Evolutionary conservation across 2,113 vertebrate genomes (phyloP), one percentile per base, ranked within the genome.

Genomic region (Pogona vitticeps): DNA sequence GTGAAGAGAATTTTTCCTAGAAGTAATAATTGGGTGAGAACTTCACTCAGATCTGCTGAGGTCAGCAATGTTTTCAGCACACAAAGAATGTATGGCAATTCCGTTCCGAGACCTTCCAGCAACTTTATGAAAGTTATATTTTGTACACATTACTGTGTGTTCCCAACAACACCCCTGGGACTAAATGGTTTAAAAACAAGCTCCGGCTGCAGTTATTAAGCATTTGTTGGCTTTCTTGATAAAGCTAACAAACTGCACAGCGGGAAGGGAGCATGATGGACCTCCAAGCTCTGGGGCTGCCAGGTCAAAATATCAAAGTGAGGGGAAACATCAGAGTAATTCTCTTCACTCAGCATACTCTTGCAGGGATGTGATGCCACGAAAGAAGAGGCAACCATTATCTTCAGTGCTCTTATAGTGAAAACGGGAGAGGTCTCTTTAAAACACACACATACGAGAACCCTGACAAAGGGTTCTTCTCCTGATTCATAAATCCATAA

Each of bases 121-220:
- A 63, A 80, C 77, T 68, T 10, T 42, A 40, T n/a, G 20, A 40
- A 72, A 61, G 36, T 80, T 80, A n/a, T 80, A 59, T 80, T 80
- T 73, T 72, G 67, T 86, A 73, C 68, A 46, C 77, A 80, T 12
- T 80, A 52, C 52, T 72, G 23, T 72, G 67, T 86, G 84, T 86
- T 80, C 56, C 31, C 77, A 72, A 70, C 58, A 85, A 78, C 33
- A 77, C 8, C 6, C 20, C 18, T 56, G n/a, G 78, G 63, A 18
- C 7, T 56, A 21, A 61, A 52, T 78, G 65, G 33, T 52, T 31
- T 68, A 68, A 38, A 70, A 86, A 71, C 36, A 86, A 80, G 70
- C 68, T 26, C 76, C 68, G 38, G 38, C 21, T 78, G 36, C 36
- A 73, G 21, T 72, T 15, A 76, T 42, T 21, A 67, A 65, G 28